phyloP scores from a whole-genome alignment of 2,797 vertebrate species.

The Euphonia xanthogaster region DNA sequence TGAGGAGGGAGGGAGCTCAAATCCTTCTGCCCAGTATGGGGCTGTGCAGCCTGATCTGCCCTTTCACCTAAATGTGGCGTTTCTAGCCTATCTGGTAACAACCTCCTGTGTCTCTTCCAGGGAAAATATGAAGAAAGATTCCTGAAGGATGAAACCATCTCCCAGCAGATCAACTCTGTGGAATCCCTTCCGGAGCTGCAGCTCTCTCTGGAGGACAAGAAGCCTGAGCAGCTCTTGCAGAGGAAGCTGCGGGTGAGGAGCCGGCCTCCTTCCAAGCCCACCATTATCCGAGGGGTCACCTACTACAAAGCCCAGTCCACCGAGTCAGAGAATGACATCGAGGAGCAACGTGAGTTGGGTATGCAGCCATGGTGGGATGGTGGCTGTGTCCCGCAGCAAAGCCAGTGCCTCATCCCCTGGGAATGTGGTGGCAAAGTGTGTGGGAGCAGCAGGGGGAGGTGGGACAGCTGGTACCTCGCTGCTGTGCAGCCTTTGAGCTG shows the following conservation, averaged over 20 bases:
- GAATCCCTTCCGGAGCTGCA: constrained; percentile 59
- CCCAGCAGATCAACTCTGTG: constrained; percentile 72
- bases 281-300: constrained; percentile 90
- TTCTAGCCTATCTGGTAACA: neutral
- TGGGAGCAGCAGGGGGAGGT: neutral
- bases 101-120: constrained; percentile 53
- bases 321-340: constrained; percentile 86
- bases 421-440: fast-evolving
- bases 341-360: constrained; percentile 85
- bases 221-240: constrained; percentile 62
- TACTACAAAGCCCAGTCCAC: constrained; percentile 93
- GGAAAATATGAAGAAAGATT: constrained; percentile 84
- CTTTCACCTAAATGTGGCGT: fast-evolving
- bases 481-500: neutral
- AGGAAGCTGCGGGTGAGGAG: constrained; percentile 64
- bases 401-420: neutral
- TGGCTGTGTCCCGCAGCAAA: neutral
- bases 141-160: constrained; percentile 74
- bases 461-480: fast-evolving
- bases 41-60: neutral
- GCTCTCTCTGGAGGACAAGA: constrained; percentile 56
- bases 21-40: fast-evolving
- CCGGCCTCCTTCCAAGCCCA: constrained; percentile 72
- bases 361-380: fast-evolving
- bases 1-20: neutral